A percentile compares a stretch with the other conserved stretches of the same genome.
phyloP scores from a whole-genome alignment of 2,113 vertebrate genomes.

The Tragelaphus buxtoni region DNA sequence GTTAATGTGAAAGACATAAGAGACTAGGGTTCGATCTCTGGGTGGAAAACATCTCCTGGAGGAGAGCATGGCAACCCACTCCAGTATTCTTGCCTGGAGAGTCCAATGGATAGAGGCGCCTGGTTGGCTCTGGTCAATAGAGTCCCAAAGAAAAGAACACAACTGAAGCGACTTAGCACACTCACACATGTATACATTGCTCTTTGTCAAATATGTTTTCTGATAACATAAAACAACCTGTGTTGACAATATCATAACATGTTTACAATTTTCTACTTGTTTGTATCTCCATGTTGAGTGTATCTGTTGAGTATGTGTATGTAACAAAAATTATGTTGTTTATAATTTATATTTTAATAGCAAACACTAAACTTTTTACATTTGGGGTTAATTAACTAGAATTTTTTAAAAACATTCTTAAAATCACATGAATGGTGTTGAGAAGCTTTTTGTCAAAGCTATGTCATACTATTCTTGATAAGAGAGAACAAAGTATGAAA shows the following conservation, averaged over 20 bases:
- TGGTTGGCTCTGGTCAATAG: neutral
- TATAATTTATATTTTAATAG: neutral
- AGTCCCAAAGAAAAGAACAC: neutral
- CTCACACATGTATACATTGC: neutral
- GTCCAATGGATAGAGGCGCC: neutral
- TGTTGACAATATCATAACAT: neutral
- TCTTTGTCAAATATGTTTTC: neutral
- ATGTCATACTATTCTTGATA: neutral
- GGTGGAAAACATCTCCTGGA: neutral
- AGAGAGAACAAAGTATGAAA: neutral
- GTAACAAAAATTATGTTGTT: neutral
- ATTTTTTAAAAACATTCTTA: neutral
- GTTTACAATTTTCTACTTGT: neutral
- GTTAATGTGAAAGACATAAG: neutral
- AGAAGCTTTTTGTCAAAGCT: neutral
- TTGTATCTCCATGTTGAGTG: neutral
- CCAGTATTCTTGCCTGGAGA: neutral
- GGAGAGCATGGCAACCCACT: neutral
- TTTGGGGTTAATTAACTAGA: neutral
- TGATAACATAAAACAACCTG: neutral
- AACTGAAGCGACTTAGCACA: neutral
- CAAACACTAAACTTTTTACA: neutral
- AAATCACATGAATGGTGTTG: neutral
- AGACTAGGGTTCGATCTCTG: fast-evolving
- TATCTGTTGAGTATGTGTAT: neutral